These are phyloP conservation scores for Smittia sp. DNA, from an alignment of 2,888 invertebrate genomes.

Conservation along the genomic window DNA sequence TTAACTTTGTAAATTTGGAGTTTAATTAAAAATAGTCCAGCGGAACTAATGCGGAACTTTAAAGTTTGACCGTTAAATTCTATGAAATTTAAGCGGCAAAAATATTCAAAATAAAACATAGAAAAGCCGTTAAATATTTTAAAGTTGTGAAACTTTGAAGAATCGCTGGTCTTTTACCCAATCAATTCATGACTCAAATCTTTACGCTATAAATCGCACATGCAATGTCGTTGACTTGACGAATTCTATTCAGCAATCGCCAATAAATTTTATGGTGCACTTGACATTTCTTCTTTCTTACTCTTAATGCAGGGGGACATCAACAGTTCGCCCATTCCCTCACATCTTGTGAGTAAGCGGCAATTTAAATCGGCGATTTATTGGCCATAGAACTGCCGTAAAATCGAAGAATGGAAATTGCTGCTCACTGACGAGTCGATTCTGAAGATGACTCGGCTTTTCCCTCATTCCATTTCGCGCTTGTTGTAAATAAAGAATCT, in stretches of 20 bases:
- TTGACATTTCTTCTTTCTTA: conserved; percentile 25
- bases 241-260: background rate
- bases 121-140: too few species aligned
- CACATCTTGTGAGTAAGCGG: conserved; percentile 1
- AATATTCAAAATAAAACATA: too few species aligned
- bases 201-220: background rate
- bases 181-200: background rate
- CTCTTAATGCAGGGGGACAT: background rate
- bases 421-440: background rate
- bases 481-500: background rate
- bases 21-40: too few species aligned
- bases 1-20: too few species aligned
- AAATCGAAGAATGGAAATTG: conserved; percentile 14
- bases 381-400: conserved; percentile 33
- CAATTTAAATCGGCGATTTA: conserved; percentile 20
- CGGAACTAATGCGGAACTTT: too few species aligned
- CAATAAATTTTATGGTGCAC: conserved; percentile 31
- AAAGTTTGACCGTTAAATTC: too few species aligned
- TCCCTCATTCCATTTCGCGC: background rate
- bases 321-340: conserved; percentile 10
- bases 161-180: too few species aligned
- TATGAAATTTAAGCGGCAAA: too few species aligned
- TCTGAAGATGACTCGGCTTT: background rate
- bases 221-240: background rate
- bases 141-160: too few species aligned